Conservation (phyloP, 2,113 vertebrate species). For the Salminus brasiliensis region DNA sequence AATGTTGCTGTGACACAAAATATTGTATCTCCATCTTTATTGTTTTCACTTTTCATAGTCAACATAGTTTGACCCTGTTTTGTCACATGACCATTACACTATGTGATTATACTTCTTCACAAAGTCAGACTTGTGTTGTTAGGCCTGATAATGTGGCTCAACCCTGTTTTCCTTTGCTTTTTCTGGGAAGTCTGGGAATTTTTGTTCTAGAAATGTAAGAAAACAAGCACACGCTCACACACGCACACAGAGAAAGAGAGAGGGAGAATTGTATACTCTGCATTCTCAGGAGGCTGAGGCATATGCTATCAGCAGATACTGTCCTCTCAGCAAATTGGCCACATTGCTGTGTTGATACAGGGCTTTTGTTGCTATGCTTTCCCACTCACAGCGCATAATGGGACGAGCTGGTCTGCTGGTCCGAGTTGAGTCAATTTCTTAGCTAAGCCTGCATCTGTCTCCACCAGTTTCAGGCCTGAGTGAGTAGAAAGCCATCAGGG, state of each 20-base stretch:
- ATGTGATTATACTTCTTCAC: not conserved
- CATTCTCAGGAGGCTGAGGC: slow-evolving; percentile 47
- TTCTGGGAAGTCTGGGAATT: not conserved
- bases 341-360: slow-evolving; percentile 65
- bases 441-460: slow-evolving; percentile 62
- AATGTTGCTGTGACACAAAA: no score
- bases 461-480: slow-evolving; percentile 70
- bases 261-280: slow-evolving; percentile 38
- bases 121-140: not conserved
- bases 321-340: slow-evolving; percentile 70
- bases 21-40: no score
- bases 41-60: no score
- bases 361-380: slow-evolving; percentile 71
- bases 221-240: not conserved
- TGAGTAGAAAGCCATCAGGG: slow-evolving; percentile 52
- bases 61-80: no score
- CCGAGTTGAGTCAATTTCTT: slow-evolving; percentile 61
- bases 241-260: not conserved
- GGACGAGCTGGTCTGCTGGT: slow-evolving; percentile 56
- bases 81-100: no score
- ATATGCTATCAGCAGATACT: slow-evolving; percentile 71
- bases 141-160: no score
- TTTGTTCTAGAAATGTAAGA: not conserved
- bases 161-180: not conserved
- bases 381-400: slow-evolving; percentile 49